Conservation (phyloP, 2,888 invertebrate genomes). For the Lepidonotus clava region DNA sequence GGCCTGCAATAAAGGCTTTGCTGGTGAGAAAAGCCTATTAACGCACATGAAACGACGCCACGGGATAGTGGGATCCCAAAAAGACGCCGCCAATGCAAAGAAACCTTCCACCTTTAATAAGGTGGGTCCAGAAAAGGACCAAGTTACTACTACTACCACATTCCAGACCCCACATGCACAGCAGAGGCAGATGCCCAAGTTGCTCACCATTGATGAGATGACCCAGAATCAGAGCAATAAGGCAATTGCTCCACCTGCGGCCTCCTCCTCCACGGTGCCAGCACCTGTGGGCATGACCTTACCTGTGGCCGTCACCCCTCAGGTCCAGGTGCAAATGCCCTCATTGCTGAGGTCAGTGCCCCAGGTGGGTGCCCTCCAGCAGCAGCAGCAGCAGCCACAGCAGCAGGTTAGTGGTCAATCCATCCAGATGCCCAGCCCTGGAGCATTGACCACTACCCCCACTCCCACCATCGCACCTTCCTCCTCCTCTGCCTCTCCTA, state of each 20-base stretch:
- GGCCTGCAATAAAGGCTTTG: slow-evolving; percentile 61
- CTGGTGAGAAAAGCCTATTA: slow-evolving; percentile 60
- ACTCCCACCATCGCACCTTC: too few relatives aligned
- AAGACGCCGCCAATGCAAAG: neutral
- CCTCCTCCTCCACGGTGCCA: neutral
- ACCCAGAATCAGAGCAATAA: neutral
- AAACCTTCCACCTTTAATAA: neutral
- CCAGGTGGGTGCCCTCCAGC: slow-evolving; percentile 5
- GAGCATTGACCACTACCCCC: neutral
- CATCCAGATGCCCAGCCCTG: neutral
- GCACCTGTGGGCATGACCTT: neutral
- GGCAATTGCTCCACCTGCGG: neutral
- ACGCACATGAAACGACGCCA: slow-evolving; percentile 59
- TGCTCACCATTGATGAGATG: slow-evolving; percentile 3
- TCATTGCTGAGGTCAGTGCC: slow-evolving; percentile 22
- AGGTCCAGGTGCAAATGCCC: slow-evolving; percentile 25
- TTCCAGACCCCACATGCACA: neutral
- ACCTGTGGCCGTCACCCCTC: neutral
- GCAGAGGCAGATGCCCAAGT: neutral
- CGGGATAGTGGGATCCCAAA: neutral
- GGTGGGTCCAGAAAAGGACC: neutral
- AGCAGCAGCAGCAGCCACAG: too few relatives aligned
- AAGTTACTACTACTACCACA: neutral
- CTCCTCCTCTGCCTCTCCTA: neutral
- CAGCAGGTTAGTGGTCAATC: neutral